Conservation (phyloP, 2,797 vertebrate genomes). For the Graptemys geographica region DNA sequence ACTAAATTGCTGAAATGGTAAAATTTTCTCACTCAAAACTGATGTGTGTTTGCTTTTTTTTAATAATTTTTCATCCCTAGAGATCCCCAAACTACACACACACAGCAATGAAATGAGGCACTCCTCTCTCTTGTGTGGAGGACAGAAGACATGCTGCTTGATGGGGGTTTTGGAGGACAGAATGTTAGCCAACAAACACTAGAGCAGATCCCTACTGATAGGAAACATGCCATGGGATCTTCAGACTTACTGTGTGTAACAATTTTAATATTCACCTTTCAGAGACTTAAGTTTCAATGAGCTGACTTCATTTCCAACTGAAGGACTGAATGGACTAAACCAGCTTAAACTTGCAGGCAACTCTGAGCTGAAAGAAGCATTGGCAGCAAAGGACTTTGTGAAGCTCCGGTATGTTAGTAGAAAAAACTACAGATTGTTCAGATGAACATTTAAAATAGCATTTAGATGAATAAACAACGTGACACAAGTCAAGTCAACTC, state of each 20-base stretch:
- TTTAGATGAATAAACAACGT: neutral
- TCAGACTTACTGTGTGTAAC: neutral
- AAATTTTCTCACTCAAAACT: neutral
- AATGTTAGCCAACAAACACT: accelerated
- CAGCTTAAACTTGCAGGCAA: slow-evolving; percentile 96
- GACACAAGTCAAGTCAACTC: neutral
- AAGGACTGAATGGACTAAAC: slow-evolving; percentile 89
- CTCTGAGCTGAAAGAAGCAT: slow-evolving; percentile 88
- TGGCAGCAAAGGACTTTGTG: slow-evolving; percentile 89
- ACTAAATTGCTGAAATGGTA: neutral
- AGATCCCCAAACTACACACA: neutral
- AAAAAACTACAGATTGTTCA: neutral
- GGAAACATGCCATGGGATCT: neutral
- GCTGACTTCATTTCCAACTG: slow-evolving; percentile 87
- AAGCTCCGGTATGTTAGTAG: slow-evolving; percentile 90
- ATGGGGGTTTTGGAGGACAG: neutral
- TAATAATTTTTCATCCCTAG: neutral
- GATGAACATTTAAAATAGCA: neutral
- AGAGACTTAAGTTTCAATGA: slow-evolving; percentile 96
- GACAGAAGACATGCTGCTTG: neutral
- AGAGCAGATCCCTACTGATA: neutral
- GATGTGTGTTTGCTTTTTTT: accelerated
- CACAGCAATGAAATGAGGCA: neutral
- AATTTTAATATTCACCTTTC: slow-evolving; percentile 57
- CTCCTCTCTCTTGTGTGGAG: neutral